These are phyloP conservation scores for Struthidea cinerea DNA, from an alignment of 2,113 vertebrate genomes.

Conservation along the genomic window DNA sequence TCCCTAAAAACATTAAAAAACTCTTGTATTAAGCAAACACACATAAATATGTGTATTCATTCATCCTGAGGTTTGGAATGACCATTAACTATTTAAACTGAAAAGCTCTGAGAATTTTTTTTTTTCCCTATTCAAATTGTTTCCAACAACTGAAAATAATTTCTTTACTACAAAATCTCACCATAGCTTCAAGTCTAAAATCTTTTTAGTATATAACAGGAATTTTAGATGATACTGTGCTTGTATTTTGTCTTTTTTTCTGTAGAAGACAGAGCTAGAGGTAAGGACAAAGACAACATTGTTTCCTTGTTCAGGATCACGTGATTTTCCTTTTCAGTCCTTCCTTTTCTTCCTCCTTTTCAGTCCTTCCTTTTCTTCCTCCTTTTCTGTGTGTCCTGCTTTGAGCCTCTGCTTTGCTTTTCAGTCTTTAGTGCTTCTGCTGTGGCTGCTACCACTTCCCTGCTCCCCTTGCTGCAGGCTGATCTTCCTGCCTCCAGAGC, in stretches of 20 bases:
- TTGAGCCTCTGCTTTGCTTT: not conserved
- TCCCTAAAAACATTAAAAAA: not conserved
- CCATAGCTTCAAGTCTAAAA: not conserved
- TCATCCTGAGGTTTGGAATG: not conserved
- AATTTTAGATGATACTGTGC: not conserved
- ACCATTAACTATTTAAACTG: not conserved
- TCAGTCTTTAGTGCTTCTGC: not conserved
- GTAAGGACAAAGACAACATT: constrained; percentile 2
- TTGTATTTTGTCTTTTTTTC: not conserved
- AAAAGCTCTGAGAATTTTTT: not conserved
- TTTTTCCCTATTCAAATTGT: not conserved
- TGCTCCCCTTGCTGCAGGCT: not conserved
- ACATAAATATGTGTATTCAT: not conserved
- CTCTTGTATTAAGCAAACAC: not conserved
- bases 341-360: not conserved
- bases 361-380: not conserved
- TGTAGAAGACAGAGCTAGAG: not conserved
- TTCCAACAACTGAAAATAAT: not conserved
- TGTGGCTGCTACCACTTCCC: not conserved
- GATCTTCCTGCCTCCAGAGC: not conserved
- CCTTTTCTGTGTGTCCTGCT: not conserved
- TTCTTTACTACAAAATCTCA: not conserved
- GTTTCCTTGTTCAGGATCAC: constrained; percentile 21
- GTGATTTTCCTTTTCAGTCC: constrained; percentile 22
- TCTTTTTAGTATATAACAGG: not conserved